Evolutionary conservation across 2,888 invertebrate species (phyloP).

Genomic region (Pseudococcus jackbeardsleyi): DNA sequence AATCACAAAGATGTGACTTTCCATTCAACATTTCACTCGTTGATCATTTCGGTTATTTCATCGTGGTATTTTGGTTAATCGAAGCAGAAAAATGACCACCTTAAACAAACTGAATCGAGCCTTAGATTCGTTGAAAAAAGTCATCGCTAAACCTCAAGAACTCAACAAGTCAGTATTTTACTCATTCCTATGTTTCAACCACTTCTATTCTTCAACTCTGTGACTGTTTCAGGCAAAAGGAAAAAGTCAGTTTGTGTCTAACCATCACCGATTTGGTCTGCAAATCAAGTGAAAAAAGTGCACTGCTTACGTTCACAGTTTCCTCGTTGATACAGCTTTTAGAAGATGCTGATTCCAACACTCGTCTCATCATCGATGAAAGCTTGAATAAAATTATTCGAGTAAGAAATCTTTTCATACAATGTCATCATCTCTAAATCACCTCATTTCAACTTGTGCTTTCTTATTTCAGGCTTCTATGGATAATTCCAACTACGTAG

Average conservation of each 20-base stretch:
- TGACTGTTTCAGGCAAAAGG: constrained; percentile 53
- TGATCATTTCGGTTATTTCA: not conserved
- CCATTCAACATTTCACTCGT: not conserved
- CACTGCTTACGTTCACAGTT: constrained; percentile 74
- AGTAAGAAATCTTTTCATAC: constrained; percentile 69
- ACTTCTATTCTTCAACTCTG: not conserved
- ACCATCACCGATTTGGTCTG: constrained; percentile 81
- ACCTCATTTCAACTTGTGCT: not conserved
- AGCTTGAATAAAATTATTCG: constrained; percentile 84
- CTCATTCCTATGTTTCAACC: too few relatives aligned
- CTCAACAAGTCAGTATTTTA: constrained; percentile 18
- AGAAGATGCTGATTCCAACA: constrained; percentile 83
- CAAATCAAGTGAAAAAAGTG: constrained; percentile 74
- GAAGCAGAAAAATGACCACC: constrained; percentile 7
- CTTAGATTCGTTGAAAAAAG: constrained; percentile 54
- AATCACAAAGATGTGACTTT: not conserved
- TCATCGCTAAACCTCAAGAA: constrained; percentile 52
- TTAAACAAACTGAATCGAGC: constrained; percentile 58
- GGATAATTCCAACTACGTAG: constrained; percentile 72
- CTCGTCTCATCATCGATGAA: constrained; percentile 85
- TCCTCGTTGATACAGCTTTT: constrained; percentile 80
- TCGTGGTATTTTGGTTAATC: not conserved
- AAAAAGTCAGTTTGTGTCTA: constrained; percentile 79
- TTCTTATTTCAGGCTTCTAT: constrained; percentile 49
- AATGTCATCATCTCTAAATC: not conserved